phyloP scores from a whole-genome alignment of 2,113 vertebrate species.

The Myrmecobius fasciatus region DNA sequence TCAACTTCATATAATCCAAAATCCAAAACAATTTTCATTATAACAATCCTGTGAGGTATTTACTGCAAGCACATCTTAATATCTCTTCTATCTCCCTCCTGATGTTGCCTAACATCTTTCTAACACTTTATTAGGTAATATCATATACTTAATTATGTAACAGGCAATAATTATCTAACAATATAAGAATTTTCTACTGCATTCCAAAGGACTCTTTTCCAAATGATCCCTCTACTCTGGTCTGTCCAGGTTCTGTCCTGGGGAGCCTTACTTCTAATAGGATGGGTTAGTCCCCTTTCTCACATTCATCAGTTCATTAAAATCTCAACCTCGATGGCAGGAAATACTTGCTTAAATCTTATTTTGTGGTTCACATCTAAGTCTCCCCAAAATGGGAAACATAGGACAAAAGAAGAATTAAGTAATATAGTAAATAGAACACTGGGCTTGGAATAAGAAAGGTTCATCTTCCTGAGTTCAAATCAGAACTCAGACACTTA shows the following conservation, averaged over 20 bases:
- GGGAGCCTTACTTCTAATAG: not conserved
- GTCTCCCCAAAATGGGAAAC: not conserved
- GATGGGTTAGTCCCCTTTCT: not conserved
- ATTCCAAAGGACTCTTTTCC: not conserved
- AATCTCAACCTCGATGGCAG: not conserved
- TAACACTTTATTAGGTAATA: not conserved
- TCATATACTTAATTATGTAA: not conserved
- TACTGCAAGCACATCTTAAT: not conserved
- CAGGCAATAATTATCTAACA: not conserved
- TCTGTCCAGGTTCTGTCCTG: not conserved
- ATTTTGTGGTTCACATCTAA: not conserved
- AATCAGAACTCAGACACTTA: not conserved
- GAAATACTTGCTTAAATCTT: not conserved
- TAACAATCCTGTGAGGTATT: not conserved
- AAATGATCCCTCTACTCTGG: not conserved
- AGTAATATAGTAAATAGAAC: not conserved
- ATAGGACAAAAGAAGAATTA: not conserved
- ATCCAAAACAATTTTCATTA: not conserved
- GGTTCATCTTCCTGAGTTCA: not conserved
- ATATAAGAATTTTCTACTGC: not conserved
- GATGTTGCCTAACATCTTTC: not conserved
- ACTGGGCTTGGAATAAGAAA: too few species aligned
- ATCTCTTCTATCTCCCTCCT: not conserved
- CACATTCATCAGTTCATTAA: not conserved
- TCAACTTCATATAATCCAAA: not conserved